phyloP scores from a whole-genome alignment of 2,888 invertebrate genomes.

The Zhuqinia jingwanae region DNA sequence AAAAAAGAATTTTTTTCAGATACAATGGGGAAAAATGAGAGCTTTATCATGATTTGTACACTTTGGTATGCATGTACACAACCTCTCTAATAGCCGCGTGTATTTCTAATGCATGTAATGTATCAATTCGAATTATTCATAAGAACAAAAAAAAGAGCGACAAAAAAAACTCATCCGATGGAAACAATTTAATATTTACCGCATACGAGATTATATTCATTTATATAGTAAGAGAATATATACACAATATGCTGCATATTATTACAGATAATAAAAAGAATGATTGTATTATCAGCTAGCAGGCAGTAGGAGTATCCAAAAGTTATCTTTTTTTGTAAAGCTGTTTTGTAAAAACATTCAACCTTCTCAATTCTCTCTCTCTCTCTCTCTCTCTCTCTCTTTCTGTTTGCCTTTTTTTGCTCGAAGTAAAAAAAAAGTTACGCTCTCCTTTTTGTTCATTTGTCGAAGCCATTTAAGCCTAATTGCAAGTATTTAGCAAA shows the following conservation, averaged over 20 bases:
- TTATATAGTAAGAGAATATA: no score
- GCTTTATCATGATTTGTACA: conserved; percentile 42
- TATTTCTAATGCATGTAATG: neutral
- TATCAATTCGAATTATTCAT: no score
- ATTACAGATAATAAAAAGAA: no score
- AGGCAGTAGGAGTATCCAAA: no score
- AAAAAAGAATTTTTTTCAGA: conserved; percentile 5
- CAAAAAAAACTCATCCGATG: no score
- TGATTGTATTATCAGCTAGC: no score
- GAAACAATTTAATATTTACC: no score
- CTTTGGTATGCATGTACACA: conserved; percentile 62
- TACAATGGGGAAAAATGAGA: neutral
- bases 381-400: neutral
- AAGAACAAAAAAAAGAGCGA: no score
- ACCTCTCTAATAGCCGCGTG: conserved; percentile 24
- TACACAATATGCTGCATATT: no score
- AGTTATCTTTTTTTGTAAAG: neutral
- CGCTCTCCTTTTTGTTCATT: conserved; percentile 71
- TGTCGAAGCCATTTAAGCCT: conserved; percentile 70
- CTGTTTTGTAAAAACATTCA: neutral
- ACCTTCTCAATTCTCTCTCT: neutral
- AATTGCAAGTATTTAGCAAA: conserved; percentile 72
- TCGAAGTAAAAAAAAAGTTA: conserved; percentile 50
- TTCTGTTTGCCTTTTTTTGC: no score
- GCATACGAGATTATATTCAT: no score